phyloP scores from a whole-genome alignment of 2,888 invertebrate genomes.

The Chalcis sispes region DNA sequence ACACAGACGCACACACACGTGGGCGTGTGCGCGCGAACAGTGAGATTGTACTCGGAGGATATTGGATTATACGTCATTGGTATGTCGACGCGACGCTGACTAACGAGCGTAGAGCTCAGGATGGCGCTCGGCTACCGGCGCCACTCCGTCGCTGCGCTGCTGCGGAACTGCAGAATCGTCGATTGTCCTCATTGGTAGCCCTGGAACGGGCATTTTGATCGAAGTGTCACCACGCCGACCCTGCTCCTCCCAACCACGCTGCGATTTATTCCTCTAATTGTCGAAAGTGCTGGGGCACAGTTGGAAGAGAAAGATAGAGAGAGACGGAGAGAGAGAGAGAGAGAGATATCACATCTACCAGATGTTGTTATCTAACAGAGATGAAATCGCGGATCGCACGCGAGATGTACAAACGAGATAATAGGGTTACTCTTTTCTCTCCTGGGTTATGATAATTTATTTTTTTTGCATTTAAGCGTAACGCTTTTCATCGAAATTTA shows the following conservation, averaged over 20 bases:
- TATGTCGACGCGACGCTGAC: constrained; percentile 45
- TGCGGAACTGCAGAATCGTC: constrained; percentile 41
- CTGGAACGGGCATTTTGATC: constrained; percentile 40
- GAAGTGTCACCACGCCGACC: not conserved
- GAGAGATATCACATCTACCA: no score
- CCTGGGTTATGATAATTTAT: no score
- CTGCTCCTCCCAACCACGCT: no score
- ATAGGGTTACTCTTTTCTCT: no score
- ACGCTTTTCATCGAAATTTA: no score
- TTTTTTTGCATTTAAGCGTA: no score
- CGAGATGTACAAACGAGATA: no score
- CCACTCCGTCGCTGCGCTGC: no score
- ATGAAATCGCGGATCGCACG: no score
- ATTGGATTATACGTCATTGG: constrained; percentile 58
- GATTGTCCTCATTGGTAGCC: constrained; percentile 28
- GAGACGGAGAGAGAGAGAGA: no score
- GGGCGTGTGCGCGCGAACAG: not conserved
- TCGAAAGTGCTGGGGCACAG: constrained; percentile 1
- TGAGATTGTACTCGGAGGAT: constrained; percentile 27
- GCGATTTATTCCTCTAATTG: constrained; percentile 49
- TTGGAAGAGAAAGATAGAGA: not conserved
- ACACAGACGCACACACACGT: not conserved
- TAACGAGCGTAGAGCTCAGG: constrained; percentile 45
- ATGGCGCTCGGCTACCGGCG: no score
- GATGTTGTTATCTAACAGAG: no score